Conservation (phyloP, 2,113 vertebrate species). For the Ameiurus melas region DNA sequence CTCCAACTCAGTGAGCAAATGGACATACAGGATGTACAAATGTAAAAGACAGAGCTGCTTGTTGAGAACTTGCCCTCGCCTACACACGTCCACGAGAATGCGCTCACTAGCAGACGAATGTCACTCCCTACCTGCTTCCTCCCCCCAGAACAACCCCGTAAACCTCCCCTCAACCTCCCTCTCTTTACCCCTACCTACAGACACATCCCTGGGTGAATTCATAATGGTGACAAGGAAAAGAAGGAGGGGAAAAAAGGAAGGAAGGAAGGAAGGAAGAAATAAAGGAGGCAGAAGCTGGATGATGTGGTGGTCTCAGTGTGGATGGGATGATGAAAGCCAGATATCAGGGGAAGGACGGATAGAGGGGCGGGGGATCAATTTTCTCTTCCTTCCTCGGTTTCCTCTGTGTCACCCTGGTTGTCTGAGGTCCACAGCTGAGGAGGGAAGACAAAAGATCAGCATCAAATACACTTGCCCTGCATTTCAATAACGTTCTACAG, state of each 20-base stretch:
- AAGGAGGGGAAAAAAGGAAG: background rate
- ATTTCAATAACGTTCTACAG: background rate
- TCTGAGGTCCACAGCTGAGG: conserved; percentile 74
- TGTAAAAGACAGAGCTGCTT: conserved; percentile 36
- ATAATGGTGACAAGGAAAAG: conserved; percentile 44
- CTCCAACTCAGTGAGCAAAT: conserved; percentile 26
- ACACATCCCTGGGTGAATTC: conserved; percentile 41
- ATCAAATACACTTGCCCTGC: background rate
- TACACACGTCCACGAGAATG: conserved; percentile 25
- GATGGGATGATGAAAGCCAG: conserved; percentile 49
- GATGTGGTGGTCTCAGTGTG: conserved; percentile 56
- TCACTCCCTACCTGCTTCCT: conserved; percentile 11
- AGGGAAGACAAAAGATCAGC: background rate
- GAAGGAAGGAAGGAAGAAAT: conserved; percentile 33
- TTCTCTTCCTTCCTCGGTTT: conserved; percentile 55
- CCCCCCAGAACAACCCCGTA: background rate
- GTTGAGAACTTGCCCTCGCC: conserved; percentile 29
- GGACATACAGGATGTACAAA: conserved; percentile 44
- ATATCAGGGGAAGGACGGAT: conserved; percentile 27
- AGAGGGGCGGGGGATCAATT: conserved; percentile 53
- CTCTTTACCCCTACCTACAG: conserved; percentile 27
- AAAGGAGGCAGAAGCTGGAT: conserved; percentile 51
- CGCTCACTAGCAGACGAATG: conserved; percentile 34
- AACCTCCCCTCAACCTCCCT: background rate
- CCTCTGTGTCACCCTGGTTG: conserved; percentile 60